Base-by-base conservation (phyloP, 2,888 invertebrate genomes). In the Orgyia antiqua region DNA sequence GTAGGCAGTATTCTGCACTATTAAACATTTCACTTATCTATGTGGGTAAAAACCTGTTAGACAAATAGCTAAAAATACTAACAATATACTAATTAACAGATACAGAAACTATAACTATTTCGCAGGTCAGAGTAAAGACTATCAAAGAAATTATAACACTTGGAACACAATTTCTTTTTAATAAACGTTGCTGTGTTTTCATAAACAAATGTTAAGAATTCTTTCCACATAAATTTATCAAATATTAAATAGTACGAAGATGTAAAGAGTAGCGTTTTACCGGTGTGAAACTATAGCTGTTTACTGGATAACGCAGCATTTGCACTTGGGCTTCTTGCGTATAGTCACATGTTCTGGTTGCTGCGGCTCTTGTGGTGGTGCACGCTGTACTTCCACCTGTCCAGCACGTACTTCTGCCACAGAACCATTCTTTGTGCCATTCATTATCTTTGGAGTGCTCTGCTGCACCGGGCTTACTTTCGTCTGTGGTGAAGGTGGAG, bases 271-370 rank as follows among this genome's bases (percentile, higher is more conserved):
- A 58, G 68, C 56, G 65, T 68, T 61, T 70, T 70, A 67, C 68
- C 58, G 68, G 72, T 61, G 59, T 51, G 45, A 51, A 45, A 49
- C 42, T 38, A 0, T 4, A 25, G 30, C 19, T 29, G 28, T 25
- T 90, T 94, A 96, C 91, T 96, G 95, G 76, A 96, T 89, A 74
- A 94, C 94, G 89, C 97, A 97, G 89, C 96, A 96, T 80, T 94
- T 93, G 91, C 96, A 96, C 88, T 95, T 96, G 83, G 94, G 94
- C 88, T 96, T 96, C 90, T 96, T 96, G 89, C 96, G 96, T 72
- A 96, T 91, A 71, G 94, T 93, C 68, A 97, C 94, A 79, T 94
- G 95, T 79, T 96, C 96, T 50, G 95, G 94, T 79, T 95, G 94
- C 63, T 89, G 89, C 29, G 93, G 92, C 68, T 93, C 92, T 58